Evolutionary conservation across 1,140 invertebrate species (phyloP), one percentile per base, ranked within the genome.

Genomic region (Platorchestia sp.): DNA sequence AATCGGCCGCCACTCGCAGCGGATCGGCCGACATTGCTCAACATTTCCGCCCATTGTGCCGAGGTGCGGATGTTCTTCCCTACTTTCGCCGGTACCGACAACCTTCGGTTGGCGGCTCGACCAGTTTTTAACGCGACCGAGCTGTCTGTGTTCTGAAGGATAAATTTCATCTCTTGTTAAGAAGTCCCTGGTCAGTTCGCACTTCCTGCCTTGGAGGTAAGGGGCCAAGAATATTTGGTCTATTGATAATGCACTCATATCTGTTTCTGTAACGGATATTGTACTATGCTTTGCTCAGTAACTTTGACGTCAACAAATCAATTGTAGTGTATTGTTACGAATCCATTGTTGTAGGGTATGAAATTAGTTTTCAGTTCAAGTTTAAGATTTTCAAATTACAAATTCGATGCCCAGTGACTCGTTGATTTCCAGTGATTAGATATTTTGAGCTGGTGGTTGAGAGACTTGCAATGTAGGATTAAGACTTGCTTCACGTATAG

Each of bases 1-100:
- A 89, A 89, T 89, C n/a, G 43, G 43, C 43, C 87, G 86, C 41
- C n/a, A 44, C 3, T 89, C 87, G 87, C 3, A 22, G 41, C 43
- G 41, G 87, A 89, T 27, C 42, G 43, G 87, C 27, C 87, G 87
- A 89, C 43, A 89, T 89, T 89, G 87, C 87, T 89, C 87, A 89
- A 89, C 41, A 44, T 89, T 89, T 89, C 87, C 87, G 87, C 87
- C 87, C 87, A 89, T 89, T 89, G 87, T 89, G 43, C n/a, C n/a
- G 41, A 27, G 43, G 43, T 44, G 87, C 87, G 87, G 87, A 89
- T 44, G 87, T 44, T 89, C 87, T 44, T 89, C 87, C 10, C n/a
- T 89, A 89, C 87, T 89, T 89, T 89, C 87, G n/a, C 87, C 27
- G 87, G n/a, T 89, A 27, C 87, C 7, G 43, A 22, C 87, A 89